Evolutionary conservation across 2,888 invertebrate species (phyloP), one percentile per base, ranked within the genome.

Genomic region (Hirtodrosophila trivittata): DNA sequence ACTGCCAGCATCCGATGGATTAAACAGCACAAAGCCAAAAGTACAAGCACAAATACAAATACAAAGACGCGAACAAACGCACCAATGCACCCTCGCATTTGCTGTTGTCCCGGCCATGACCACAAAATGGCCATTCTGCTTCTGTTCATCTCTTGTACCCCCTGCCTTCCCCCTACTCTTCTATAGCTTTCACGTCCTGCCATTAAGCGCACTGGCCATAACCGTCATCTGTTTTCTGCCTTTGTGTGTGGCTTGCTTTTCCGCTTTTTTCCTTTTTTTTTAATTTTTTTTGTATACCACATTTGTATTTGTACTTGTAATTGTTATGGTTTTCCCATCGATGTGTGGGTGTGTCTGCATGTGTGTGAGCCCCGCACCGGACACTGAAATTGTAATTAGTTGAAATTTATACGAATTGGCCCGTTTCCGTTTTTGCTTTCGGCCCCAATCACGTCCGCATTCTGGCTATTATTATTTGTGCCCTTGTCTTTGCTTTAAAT

Each of bases 311-410:
- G 70, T 72, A 68, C 66, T 80, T 77, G 77, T 75, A 77, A 86
- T 82, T 86, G 75, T 81, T 86, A 73, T 83, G 69, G 70, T 59
- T 70, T 75, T 77, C 30, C 52, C 68, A 84, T 84, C 60, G 64
- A 84, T 64, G 68, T 59, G 50, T 25, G 32, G 16, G 58, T 18
- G 38, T 28, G 25, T 10, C 32, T 65, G 73, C 51, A 35, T 13
- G 25, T 43, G 49, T 65, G 73, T 55, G 38, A 9, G 25, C 43
- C 45, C 33, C 25, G 33, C 49, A 52, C 73, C 75, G 85, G 75
- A 77, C 77, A 81, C 73, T 81, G 75, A 77, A 86, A 83, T 69
- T 77, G 85, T 86, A 83, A 86, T 83, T 86, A 83, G 86, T 75
- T 73, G 52, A 75, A 84, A 86, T 82, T 84, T 82, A 83, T 86